phyloP scores from a whole-genome alignment of 2,888 invertebrate species.

The Odontothrips loti region DNA sequence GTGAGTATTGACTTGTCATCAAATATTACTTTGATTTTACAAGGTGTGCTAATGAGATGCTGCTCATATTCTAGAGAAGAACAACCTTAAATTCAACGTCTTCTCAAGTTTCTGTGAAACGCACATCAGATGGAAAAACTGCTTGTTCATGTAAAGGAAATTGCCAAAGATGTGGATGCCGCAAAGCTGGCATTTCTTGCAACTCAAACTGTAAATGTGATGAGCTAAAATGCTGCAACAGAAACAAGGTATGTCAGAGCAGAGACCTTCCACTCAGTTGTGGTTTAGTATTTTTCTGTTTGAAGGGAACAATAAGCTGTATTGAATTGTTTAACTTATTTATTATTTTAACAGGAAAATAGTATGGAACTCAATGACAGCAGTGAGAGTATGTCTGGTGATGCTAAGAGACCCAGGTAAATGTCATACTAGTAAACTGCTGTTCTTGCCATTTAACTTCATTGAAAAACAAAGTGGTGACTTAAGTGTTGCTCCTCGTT shows the following conservation, averaged over 20 bases:
- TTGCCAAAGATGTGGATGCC: slow-evolving; percentile 57
- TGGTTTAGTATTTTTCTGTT: too few species aligned
- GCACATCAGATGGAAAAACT: slow-evolving; percentile 55
- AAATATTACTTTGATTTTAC: slow-evolving; percentile 1
- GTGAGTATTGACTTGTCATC: slow-evolving; percentile 38
- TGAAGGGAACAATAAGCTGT: not conserved
- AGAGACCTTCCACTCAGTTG: too few species aligned
- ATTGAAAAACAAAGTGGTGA: not conserved
- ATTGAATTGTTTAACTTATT: not conserved
- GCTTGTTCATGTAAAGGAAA: slow-evolving; percentile 59
- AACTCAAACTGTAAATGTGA: slow-evolving; percentile 54
- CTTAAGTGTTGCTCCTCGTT: not conserved
- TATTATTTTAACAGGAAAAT: not conserved
- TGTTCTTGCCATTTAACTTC: not conserved
- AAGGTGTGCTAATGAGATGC: not conserved
- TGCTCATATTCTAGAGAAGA: not conserved
- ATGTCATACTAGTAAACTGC: not conserved
- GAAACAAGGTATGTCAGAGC: slow-evolving; percentile 35
- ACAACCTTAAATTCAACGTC: not conserved
- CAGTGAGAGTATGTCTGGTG: not conserved
- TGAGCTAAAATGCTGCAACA: slow-evolving; percentile 48
- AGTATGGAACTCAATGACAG: not conserved
- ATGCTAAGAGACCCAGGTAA: not conserved
- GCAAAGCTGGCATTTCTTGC: slow-evolving; percentile 52
- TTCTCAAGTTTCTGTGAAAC: slow-evolving; percentile 46